Base-by-base conservation (phyloP, 2,888 invertebrate genomes). In the Nemurella pictetii region DNA sequence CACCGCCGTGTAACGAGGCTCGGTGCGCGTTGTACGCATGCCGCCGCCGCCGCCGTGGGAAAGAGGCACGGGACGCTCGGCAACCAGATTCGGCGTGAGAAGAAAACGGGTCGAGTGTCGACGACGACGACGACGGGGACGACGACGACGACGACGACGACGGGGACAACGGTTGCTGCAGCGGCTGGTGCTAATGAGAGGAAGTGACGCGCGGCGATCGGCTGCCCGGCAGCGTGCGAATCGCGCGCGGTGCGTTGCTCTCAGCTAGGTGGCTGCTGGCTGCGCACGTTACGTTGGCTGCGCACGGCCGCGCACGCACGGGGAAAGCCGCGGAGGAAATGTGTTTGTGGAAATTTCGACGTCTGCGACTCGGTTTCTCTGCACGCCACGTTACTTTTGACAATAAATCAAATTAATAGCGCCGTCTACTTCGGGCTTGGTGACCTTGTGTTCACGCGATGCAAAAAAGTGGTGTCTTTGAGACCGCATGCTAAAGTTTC, bases 31-130 rank as follows among this genome's bases (percentile, higher is more conserved):
- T 3, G 20, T 20, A 55, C 20, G 55, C 55, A 55, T 55, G 55
- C 55, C 15, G 20, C 20, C 55, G 55, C 12, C 55, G 55, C 55
- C n/a, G 55, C 55, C 55, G 55, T 55, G 55, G 55, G 55, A 55
- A 55, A 55, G 55, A 2, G 55, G 3, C 20, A 20, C 55, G 55
- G 55, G 5, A 12, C 55, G 55, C 12, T 55, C 55, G 28, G 78
- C 78, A 30, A 55, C 55, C 27, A 78, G 78, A 78, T 78, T 78
- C 78, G 78, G 28, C 78, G 78, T 78, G 78, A 78, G 78, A 78
- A 78, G 78, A 78, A 29, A 29, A 30, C 29, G 78, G n/a, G 55
- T 20, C 55, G 55, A 55, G 55, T 55, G 55, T 55, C 55, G 55
- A 12, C 55, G 55, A 12, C 35, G 35, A 35, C 5, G 35, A 4